phyloP scores from a whole-genome alignment of 2,888 invertebrate species.

The Microdon myrmicae region DNA sequence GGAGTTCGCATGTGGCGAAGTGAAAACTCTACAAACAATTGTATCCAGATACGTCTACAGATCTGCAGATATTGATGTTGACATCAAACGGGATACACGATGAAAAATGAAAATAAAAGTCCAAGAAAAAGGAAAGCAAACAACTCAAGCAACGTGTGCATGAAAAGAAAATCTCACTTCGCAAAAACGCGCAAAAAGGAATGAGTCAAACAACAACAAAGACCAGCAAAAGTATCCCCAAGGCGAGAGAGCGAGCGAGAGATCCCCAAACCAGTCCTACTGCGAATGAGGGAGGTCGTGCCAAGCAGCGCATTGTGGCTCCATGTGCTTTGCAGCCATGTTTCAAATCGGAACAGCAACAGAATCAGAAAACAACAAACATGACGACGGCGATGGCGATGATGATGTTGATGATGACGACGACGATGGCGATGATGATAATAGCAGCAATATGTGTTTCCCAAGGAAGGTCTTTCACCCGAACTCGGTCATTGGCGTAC shows the following conservation, averaged over 20 bases:
- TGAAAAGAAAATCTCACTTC: not conserved
- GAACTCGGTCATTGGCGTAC: constrained; percentile 69
- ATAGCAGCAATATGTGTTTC: constrained; percentile 56
- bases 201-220: constrained; percentile 8
- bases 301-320: constrained; percentile 9
- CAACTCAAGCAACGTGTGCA: constrained; percentile 7
- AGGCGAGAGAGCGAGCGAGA: constrained; percentile 21
- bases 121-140: constrained; percentile 46
- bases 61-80: too few species aligned
- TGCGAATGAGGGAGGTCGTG: too few species aligned
- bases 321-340: constrained; percentile 13
- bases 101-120: constrained; percentile 51
- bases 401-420: constrained; percentile 55
- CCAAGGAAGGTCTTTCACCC: constrained; percentile 68
- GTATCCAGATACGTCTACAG: too few species aligned
- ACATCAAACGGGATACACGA: too few species aligned
- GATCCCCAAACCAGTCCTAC: too few species aligned
- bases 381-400: constrained; percentile 25
- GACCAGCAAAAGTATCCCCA: constrained; percentile 7
- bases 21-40: too few species aligned
- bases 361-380: not conserved
- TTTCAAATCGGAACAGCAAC: constrained; percentile 18
- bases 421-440: constrained; percentile 65
- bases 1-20: too few species aligned
- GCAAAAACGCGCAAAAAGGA: constrained; percentile 1